These are phyloP conservation scores for Ormyrus pomaceus DNA, from an alignment of 2,888 invertebrate species.

Conservation along the genomic window DNA sequence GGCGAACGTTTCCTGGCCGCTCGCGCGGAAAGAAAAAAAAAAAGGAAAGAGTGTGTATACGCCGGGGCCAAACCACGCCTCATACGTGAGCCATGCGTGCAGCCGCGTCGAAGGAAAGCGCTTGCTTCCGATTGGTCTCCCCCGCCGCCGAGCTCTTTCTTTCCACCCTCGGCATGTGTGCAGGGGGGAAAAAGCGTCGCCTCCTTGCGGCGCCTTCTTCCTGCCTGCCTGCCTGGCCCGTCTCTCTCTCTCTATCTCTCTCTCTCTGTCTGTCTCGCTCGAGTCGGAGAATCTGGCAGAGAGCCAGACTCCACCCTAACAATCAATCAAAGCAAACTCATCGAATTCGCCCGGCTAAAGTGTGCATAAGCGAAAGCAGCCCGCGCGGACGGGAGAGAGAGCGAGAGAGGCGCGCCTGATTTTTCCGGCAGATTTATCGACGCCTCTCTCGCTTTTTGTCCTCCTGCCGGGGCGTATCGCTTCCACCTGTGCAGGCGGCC, in stretches of 20 bases:
- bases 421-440: slow-evolving; percentile 42
- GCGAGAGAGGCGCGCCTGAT: background rate
- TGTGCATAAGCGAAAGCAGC: background rate
- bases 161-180: slow-evolving; percentile 53
- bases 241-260: background rate
- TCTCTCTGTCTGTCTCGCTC: background rate
- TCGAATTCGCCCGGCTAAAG: slow-evolving; percentile 54
- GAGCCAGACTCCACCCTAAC: slow-evolving; percentile 68
- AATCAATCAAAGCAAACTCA: slow-evolving; percentile 67
- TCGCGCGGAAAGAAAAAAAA: background rate
- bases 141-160: slow-evolving; percentile 63
- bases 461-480: no score
- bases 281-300: slow-evolving; percentile 24
- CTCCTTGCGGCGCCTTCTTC: slow-evolving; percentile 55
- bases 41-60: slow-evolving; percentile 39
- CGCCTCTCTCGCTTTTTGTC: background rate
- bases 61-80: slow-evolving; percentile 70
- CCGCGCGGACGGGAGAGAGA: slow-evolving; percentile 44
- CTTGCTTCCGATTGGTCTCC: slow-evolving; percentile 74
- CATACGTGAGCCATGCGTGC: slow-evolving; percentile 66
- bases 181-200: slow-evolving; percentile 51
- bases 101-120: slow-evolving; percentile 68
- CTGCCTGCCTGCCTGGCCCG: slow-evolving; percentile 56
- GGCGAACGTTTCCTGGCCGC: slow-evolving; percentile 8
- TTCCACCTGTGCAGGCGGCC: background rate